These are phyloP conservation scores for Drosophila subquinaria DNA, from an alignment of 2,888 invertebrate species.

Conservation along the genomic window DNA sequence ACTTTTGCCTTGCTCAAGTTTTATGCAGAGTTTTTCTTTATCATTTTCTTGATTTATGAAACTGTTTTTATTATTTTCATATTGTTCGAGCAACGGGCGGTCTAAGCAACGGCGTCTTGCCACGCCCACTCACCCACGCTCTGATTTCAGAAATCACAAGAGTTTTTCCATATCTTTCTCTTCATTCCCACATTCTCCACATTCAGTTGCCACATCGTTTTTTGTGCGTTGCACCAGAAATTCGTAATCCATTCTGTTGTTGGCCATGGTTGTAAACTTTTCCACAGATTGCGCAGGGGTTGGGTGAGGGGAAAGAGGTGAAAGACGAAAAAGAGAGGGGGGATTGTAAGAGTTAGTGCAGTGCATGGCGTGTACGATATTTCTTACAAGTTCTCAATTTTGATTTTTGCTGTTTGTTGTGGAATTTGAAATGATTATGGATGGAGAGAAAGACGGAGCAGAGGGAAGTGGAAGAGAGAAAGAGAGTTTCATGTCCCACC, in stretches of 20 bases:
- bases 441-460: neutral
- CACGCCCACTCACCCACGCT: conserved; percentile 31
- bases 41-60: conserved; percentile 78
- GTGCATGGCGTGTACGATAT: conserved; percentile 58
- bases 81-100: conserved; percentile 59
- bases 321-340: neutral
- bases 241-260: conserved; percentile 67
- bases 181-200: conserved; percentile 25
- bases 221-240: conserved; percentile 68
- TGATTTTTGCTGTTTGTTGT: conserved; percentile 78
- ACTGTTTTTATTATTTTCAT: conserved; percentile 81
- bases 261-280: conserved; percentile 68
- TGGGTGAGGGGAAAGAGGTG: neutral
- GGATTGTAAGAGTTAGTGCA: conserved; percentile 28
- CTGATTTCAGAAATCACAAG: conserved; percentile 73
- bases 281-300: conserved; percentile 26
- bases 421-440: conserved; percentile 76
- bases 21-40: conserved; percentile 74
- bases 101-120: conserved; percentile 29
- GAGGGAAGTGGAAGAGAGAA: neutral
- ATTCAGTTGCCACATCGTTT: conserved; percentile 42
- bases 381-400: conserved; percentile 75
- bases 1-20: conserved; percentile 58
- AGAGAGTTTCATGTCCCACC: neutral
- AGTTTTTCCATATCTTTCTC: conserved; percentile 49